Evolutionary conservation across 2,888 invertebrate genomes (phyloP), one percentile per base, ranked within the genome.

Genomic region (Siphonodentalium dalli): DNA sequence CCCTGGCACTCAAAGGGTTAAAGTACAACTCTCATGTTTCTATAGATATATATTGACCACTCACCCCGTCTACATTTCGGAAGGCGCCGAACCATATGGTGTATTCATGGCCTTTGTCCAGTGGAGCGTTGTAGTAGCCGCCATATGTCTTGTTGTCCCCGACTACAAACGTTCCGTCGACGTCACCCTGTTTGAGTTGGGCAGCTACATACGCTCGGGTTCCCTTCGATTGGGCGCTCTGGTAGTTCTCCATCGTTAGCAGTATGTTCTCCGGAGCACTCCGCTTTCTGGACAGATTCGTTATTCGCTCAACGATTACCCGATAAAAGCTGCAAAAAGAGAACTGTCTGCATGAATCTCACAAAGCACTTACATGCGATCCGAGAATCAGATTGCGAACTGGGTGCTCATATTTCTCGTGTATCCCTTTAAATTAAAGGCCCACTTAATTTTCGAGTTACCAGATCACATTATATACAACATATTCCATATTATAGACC

Each of bases 131-230:
- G 68, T 87, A 88, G 77, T 87, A 94, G 0, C 87, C 87, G 59
- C 90, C 89, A 75, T 92, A 91, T 2, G 85, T 87, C 57, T 84
- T 85, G 27, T 87, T 87, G 81, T 93, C 90, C 7, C 94, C 94
- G 35, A 94, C 87, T 2, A 86, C 85, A 82, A 94, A 94, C 47
- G 86, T 85, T 66, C 86, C 84, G 40, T 87, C 83, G 9, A 87
- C 85, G 58, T 87, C 86, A 4, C 53, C 55, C 31, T 88, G 87
- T 48, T 87, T 86, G 55, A 94, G 82, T 79, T 92, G 90, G 0
- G 91, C 93, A 6, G 93, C 87, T 27, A 93, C 88, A 74, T 94
- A 94, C 77, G 91, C 93, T 2, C 88, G 87, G 4, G 88, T 78
- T 0, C 88, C 89, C 57, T 89, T 87, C 35, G 86, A 85, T 45